Evolutionary conservation across 92 coral and sea anemone species (phyloP).

Genomic region (Palythoa caribaeorum): DNA sequence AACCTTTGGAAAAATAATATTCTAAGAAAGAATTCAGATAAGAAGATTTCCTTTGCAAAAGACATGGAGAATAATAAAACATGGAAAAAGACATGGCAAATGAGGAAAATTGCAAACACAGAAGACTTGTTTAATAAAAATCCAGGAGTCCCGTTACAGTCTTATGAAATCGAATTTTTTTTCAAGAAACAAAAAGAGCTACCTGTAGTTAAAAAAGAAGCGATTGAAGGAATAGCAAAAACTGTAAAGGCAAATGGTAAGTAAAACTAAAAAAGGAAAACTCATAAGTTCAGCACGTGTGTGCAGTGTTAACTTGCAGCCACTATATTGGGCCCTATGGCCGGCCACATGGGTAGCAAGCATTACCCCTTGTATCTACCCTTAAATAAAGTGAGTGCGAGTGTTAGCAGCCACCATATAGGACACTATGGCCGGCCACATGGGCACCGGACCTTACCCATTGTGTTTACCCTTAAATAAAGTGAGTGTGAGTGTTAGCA

Average conservation of each 20-base stretch:
- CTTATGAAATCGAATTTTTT: background rate
- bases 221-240: slow-evolving; percentile 5
- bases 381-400: no score
- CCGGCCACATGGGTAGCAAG: no score
- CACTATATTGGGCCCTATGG: no score
- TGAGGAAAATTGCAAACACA: background rate
- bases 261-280: background rate
- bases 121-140: background rate
- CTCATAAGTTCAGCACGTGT: no score
- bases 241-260: slow-evolving; percentile 3
- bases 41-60: background rate
- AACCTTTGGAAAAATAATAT: slow-evolving; percentile 5
- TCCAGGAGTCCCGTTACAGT: no score
- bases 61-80: background rate
- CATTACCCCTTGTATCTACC: no score
- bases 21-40: background rate
- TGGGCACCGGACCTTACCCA: no score
- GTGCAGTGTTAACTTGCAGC: no score
- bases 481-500: no score
- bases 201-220: slow-evolving; percentile 12
- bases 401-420: no score
- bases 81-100: background rate
- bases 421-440: no score
- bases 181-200: background rate
- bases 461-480: no score